A percentile compares a stretch with the other conserved stretches of the same genome.
These are phyloP conservation scores for Progne subis DNA, from an alignment of 2,113 vertebrate genomes.

Conservation along the genomic window DNA sequence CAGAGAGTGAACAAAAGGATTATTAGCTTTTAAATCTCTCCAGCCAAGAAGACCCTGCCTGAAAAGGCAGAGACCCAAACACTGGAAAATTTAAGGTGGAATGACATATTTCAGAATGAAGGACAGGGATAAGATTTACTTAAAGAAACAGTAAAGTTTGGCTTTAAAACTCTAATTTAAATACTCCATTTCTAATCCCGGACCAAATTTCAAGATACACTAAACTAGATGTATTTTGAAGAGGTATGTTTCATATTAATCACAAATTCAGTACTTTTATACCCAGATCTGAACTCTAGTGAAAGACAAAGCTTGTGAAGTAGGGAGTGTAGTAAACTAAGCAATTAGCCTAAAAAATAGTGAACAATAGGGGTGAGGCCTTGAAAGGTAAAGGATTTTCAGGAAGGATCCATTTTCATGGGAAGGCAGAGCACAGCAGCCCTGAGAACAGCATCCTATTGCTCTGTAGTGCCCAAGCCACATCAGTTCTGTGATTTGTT, in stretches of 20 bases:
- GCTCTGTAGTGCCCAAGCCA: neutral
- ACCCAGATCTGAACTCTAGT: neutral
- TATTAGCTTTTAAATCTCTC: neutral
- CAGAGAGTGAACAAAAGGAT: neutral
- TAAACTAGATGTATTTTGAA: neutral
- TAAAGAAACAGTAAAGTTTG: neutral
- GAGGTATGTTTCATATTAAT: neutral
- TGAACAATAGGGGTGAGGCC: fast-evolving
- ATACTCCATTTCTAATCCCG: neutral
- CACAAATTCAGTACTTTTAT: neutral
- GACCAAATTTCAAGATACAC: neutral
- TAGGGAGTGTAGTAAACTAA: neutral
- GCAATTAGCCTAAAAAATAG: neutral
- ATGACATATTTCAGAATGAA: neutral
- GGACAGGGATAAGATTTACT: neutral
- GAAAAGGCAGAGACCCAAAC: neutral
- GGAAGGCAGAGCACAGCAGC: neutral
- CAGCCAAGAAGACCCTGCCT: neutral
- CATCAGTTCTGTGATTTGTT: neutral
- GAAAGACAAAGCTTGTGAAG: neutral
- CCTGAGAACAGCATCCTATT: fast-evolving
- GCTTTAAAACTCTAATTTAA: neutral
- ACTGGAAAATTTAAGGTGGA: neutral
- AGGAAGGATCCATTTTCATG: neutral
- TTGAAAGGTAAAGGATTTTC: neutral